Percentiles rank a stretch among this genome's conserved stretches.
phyloP scores from a whole-genome alignment of 2,797 vertebrate genomes.

The Aselliscus stoliczkanus region DNA sequence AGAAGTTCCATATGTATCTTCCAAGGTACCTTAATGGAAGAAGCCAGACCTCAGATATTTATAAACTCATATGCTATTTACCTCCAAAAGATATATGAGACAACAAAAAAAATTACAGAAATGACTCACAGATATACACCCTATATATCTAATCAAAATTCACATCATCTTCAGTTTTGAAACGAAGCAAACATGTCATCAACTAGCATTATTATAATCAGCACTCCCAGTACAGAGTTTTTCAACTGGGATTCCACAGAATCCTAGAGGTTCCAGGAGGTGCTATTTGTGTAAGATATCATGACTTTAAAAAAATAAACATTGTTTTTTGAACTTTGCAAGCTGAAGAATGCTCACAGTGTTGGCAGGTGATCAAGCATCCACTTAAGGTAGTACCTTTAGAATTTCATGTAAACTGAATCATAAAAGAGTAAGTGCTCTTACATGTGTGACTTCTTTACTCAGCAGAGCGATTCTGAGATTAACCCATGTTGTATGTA shows the following conservation, averaged over 20 bases:
- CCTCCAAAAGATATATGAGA: not conserved
- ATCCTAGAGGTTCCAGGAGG: not conserved
- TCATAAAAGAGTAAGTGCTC: not conserved
- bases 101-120: conserved; percentile 42
- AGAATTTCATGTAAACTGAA: not conserved
- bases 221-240: not conserved
- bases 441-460: not conserved
- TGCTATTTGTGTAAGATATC: not conserved
- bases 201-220: conserved; percentile 15
- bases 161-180: not conserved
- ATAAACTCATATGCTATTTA: not conserved
- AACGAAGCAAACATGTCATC: not conserved
- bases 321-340: not conserved
- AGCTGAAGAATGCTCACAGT: not conserved
- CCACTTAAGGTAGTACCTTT: not conserved
- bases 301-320: not conserved
- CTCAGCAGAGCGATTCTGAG: not conserved
- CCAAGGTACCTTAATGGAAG: not conserved
- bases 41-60: not conserved
- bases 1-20: conserved; percentile 56
- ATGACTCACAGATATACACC: conserved; percentile 14
- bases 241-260: not conserved
- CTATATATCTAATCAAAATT: not conserved
- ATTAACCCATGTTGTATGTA: not conserved
- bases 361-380: not conserved